Conservation (phyloP, 2,888 invertebrate genomes). For the Hydropsyche betteni region DNA sequence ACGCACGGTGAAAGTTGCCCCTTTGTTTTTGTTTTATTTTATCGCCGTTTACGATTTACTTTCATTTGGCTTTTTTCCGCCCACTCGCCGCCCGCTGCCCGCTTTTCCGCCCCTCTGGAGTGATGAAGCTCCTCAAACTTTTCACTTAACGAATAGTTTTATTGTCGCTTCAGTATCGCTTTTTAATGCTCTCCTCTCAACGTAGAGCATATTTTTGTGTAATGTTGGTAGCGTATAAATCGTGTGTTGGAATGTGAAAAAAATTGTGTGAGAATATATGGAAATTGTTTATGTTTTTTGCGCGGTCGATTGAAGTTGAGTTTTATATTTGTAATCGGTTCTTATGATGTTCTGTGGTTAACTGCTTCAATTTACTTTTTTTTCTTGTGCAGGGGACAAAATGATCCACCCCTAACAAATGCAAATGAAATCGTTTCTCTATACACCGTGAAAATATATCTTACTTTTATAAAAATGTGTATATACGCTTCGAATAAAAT, state of each 20-base stretch:
- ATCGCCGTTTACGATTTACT: constrained; percentile 45
- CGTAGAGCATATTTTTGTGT: constrained; percentile 38
- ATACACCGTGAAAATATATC: constrained; percentile 17
- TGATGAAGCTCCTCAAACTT: constrained; percentile 45
- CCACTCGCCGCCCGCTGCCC: constrained; percentile 14
- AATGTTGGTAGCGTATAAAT: constrained; percentile 36
- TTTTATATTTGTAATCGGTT: constrained; percentile 39
- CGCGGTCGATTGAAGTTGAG: constrained; percentile 4
- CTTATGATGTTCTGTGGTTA: constrained; percentile 42
- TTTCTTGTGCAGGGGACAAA: constrained; percentile 5
- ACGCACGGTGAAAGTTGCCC: constrained; percentile 34
- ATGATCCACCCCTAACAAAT: constrained; percentile 31
- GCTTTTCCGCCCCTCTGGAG: not conserved
- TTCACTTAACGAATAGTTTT: constrained; percentile 42
- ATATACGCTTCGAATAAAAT: no score
- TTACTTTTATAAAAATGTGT: not conserved
- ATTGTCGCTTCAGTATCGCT: constrained; percentile 4
- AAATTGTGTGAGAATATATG: constrained; percentile 1
- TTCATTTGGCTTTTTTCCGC: constrained; percentile 43
- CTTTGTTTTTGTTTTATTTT: constrained; percentile 48
- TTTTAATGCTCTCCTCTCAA: constrained; percentile 20
- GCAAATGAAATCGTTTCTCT: constrained; percentile 36
- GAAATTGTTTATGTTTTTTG: not conserved
- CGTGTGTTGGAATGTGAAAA: not conserved
- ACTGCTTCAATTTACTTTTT: constrained; percentile 32